phyloP scores from a whole-genome alignment of 2,888 invertebrate species.

The Branchellion lobata region DNA sequence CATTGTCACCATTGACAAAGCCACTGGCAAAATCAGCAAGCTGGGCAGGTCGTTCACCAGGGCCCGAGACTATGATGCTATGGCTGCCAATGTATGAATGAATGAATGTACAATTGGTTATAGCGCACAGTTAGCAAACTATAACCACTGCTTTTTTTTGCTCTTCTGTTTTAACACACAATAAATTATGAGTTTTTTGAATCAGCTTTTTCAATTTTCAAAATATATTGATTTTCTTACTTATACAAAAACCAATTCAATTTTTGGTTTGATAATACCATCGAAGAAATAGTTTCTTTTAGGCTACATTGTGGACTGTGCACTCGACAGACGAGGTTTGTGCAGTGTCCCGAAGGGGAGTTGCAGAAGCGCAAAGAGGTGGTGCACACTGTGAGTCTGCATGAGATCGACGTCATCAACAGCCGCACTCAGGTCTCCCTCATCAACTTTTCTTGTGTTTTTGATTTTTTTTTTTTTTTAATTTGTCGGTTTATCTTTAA shows the following conservation, averaged over 20 bases:
- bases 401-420: constrained; percentile 98
- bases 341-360: constrained; percentile 97
- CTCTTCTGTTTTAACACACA: too few relatives aligned
- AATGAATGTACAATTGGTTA: too few relatives aligned
- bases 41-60: constrained; percentile 91
- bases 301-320: too few relatives aligned
- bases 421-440: constrained; percentile 76
- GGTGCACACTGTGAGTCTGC: constrained; percentile 95
- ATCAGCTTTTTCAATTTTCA: too few relatives aligned
- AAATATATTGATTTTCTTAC: too few relatives aligned
- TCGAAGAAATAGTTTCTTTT: too few relatives aligned
- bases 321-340: constrained; percentile 68
- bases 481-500: too few relatives aligned
- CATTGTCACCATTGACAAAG: constrained; percentile 96
- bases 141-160: neutral
- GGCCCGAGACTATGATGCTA: constrained; percentile 95
- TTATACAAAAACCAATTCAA: too few relatives aligned
- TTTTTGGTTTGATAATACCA: too few relatives aligned
- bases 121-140: neutral
- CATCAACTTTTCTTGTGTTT: neutral
- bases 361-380: constrained; percentile 94
- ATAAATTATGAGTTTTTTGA: too few relatives aligned
- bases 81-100: constrained; percentile 72
- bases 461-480: too few relatives aligned
- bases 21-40: constrained; percentile 87